Evolutionary conservation across 2,113 vertebrate genomes (phyloP).

Genomic region (Labeo rohita): DNA sequence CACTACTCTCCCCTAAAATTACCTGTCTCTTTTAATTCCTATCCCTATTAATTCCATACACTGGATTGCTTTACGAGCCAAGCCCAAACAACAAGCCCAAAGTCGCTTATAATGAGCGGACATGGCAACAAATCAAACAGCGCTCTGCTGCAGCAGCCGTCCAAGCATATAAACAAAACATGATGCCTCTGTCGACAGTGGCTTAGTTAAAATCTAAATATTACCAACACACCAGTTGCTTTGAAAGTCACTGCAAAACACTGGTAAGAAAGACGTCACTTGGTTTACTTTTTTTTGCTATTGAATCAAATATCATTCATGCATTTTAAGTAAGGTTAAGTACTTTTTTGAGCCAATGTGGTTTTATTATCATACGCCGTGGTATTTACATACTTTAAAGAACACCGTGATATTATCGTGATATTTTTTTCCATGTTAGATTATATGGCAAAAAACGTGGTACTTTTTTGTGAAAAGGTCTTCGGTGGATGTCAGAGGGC

Average conservation of each 20-base stretch:
- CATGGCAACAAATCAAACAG: background rate
- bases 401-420: background rate
- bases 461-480: background rate
- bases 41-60: background rate
- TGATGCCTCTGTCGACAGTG: background rate
- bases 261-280: background rate
- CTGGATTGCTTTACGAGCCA: background rate
- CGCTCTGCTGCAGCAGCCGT: background rate
- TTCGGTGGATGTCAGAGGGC: background rate
- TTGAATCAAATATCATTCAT: background rate
- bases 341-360: no score
- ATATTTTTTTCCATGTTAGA: background rate
- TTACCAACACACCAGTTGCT: background rate
- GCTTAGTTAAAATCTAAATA: background rate
- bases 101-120: background rate
- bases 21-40: background rate
- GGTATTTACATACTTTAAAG: background rate
- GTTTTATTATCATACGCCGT: no score
- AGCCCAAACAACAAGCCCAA: background rate
- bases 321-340: no score
- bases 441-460: background rate
- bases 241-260: background rate
- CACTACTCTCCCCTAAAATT: background rate
- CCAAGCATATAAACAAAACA: conserved; percentile 3
- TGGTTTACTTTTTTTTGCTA: background rate